Evolutionary conservation across 1,140 invertebrate genomes (phyloP), one percentile per base, ranked within the genome.

Genomic region (Macrostomum lignano): DNA sequence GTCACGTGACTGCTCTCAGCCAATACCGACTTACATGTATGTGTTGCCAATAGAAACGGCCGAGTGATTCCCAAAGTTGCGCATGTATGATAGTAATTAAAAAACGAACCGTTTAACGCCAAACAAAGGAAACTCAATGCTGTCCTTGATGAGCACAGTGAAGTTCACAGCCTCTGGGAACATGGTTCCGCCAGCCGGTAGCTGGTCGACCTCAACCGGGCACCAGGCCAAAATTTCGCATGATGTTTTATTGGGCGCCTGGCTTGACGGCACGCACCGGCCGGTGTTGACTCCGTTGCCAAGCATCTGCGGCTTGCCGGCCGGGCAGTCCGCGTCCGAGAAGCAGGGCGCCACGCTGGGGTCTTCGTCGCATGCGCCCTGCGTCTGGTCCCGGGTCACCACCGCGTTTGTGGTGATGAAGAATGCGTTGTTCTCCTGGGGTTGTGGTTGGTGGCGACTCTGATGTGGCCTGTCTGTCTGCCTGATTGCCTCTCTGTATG

Each of bases 251-350:
- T 30, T 30, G 10, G 26, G 17, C 9, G 9, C 21, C 9, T 23
- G 17, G 2, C 13, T 26, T 7, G 21, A 34, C 5, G 13, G 3
- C 3, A 40, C 19, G 19, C 39, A 40, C 10, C 19, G 28, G 7
- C 39, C 39, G 3, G 39, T 40, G 11, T 33, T 31, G 7, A 41
- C 25, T 7, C 39, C 39, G 23, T 35, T 40, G 10, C 38, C 39
- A 7, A 25, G 15, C 3, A 14, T 32, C 9, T 21, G 15, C 2
- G 25, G 17, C 11, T 30, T 13, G 7, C 15, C 9, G 3, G 9
- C 7, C 5, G 17, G n/a, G 39, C 39, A 40, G 7, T 41, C 7
- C 9, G 11, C 11, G 19, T 40, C 39, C 15, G 21, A 24, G 2
- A 7, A 6, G 17, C 39, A 40, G 11, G 5, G 20, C 9, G 20